Percentiles rank a stretch among this genome's conserved stretches.
These are phyloP conservation scores for Nephrotoma guestfalica DNA, from an alignment of 2,888 invertebrate species.

Conservation along the genomic window DNA sequence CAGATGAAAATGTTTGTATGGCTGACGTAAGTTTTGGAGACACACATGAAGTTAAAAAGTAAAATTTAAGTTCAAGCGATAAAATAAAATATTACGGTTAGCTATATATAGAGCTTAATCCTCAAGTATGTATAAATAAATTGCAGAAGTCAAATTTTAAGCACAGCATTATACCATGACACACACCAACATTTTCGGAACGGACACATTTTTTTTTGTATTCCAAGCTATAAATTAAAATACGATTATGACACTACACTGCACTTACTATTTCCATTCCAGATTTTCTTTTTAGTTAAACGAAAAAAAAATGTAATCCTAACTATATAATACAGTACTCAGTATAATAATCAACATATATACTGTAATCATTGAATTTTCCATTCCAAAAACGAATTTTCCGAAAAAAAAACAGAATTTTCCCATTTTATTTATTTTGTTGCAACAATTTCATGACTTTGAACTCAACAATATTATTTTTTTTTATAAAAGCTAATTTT, in stretches of 20 bases:
- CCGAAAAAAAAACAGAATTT: background rate
- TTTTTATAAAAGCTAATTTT: background rate
- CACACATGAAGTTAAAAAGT: background rate
- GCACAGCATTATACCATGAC: background rate
- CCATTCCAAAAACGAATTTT: background rate
- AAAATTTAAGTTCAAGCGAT: background rate
- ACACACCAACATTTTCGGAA: background rate
- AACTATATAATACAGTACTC: background rate
- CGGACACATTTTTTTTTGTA: background rate
- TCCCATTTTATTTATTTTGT: background rate
- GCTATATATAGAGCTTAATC: background rate
- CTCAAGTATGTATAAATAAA: background rate
- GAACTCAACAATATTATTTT: background rate
- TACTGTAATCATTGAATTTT: background rate
- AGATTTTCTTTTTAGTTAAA: background rate
- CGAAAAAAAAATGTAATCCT: background rate
- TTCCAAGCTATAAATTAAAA: background rate
- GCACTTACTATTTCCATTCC: background rate
- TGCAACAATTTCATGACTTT: background rate
- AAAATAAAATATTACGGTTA: background rate
- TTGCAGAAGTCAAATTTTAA: background rate
- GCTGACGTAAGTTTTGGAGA: background rate
- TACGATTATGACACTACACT: background rate
- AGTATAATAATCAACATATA: background rate
- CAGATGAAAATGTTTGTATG: background rate